Conservation (phyloP, 2,888 invertebrate species). For the Mylabris sibirica region DNA sequence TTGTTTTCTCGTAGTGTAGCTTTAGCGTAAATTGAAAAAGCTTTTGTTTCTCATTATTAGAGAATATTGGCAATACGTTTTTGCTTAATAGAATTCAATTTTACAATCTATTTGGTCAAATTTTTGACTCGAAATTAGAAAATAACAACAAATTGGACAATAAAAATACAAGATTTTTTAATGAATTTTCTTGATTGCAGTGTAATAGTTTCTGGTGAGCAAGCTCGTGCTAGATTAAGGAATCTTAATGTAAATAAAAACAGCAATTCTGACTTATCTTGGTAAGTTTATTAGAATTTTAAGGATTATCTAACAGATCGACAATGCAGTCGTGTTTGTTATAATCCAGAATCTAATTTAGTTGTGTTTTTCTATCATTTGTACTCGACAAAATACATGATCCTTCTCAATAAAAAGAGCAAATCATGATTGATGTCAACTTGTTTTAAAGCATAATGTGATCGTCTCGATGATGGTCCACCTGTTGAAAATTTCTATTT, state of each 20-base stretch:
- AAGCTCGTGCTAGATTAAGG: conserved; percentile 57
- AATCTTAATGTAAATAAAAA: conserved; percentile 55
- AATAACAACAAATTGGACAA: neutral
- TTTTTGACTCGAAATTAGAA: neutral
- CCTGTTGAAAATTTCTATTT: too few relatives aligned
- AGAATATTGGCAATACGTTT: neutral
- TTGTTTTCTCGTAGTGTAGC: conserved; percentile 31
- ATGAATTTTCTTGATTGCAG: conserved; percentile 48
- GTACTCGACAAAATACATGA: too few relatives aligned
- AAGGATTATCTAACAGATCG: neutral
- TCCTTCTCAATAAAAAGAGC: too few relatives aligned
- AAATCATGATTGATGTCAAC: too few relatives aligned
- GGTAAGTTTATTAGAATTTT: conserved; percentile 40
- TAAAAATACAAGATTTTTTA: neutral
- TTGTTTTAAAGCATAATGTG: too few relatives aligned
- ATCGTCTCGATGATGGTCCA: too few relatives aligned
- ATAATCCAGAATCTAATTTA: neutral
- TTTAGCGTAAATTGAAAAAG: conserved; percentile 11
- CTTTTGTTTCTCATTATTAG: neutral
- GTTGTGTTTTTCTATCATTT: too few relatives aligned
- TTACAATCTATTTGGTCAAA: too few relatives aligned
- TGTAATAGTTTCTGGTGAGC: conserved; percentile 58
- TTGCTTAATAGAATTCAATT: neutral
- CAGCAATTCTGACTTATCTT: conserved; percentile 52
- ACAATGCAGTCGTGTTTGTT: neutral